These are phyloP conservation scores for Poeciliopsis occidentalis DNA, from an alignment of 2,113 vertebrate genomes.

Conservation along the genomic window DNA sequence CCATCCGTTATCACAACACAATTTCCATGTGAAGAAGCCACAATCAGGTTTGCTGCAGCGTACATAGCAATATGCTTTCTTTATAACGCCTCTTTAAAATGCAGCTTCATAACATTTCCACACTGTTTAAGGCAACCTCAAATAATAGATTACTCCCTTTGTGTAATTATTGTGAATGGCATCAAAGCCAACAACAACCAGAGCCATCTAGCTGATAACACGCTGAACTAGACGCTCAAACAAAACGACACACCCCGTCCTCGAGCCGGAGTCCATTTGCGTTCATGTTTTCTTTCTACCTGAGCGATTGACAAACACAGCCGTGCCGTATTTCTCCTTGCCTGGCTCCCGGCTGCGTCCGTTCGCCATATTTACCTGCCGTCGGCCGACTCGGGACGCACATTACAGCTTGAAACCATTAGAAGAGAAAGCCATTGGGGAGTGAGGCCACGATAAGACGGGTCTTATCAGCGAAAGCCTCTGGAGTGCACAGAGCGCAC, in stretches of 20 bases:
- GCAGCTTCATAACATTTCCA: conserved; percentile 20
- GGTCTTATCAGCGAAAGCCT: conserved; percentile 55
- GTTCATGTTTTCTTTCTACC: conserved; percentile 48
- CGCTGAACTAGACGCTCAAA: conserved; percentile 14
- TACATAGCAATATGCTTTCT: conserved; percentile 13
- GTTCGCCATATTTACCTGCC: conserved; percentile 40
- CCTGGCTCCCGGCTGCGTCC: conserved; percentile 21
- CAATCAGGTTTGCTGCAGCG: conserved; percentile 15
- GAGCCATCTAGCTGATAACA: conserved; percentile 21
- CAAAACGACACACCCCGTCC: conserved; percentile 2
- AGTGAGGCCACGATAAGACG: conserved; percentile 46
- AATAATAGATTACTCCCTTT: conserved; percentile 25
- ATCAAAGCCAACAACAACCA: conserved; percentile 40
- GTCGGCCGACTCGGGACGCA: conserved; percentile 44
- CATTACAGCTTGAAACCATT: conserved; percentile 61
- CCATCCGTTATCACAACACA: conserved; percentile 30
- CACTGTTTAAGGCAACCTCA: conserved; percentile 19
- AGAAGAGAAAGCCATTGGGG: conserved; percentile 38
- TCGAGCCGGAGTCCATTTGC: conserved; percentile 30
- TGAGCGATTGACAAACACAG: conserved; percentile 58
- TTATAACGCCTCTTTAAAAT: conserved; percentile 18
- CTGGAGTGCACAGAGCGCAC: conserved; percentile 40
- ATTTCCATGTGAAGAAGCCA: conserved; percentile 20
- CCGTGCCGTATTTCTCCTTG: conserved; percentile 12
- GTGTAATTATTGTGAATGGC: conserved; percentile 30